These are phyloP conservation scores for Carassius gibelio DNA, from an alignment of 2,113 vertebrate species.

Conservation along the genomic window DNA sequence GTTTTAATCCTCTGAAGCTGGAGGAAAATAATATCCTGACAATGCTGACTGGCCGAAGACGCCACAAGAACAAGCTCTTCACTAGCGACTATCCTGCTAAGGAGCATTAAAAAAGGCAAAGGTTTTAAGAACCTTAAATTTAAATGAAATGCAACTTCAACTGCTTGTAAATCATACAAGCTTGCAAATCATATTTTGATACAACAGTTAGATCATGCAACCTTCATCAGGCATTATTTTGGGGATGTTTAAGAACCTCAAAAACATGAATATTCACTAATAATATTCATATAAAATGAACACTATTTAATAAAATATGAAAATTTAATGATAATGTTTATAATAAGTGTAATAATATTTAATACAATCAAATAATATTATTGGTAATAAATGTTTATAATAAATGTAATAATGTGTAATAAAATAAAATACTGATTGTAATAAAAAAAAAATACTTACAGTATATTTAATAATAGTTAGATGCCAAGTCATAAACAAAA, in stretches of 20 bases:
- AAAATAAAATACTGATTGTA: background rate
- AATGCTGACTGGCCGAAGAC: background rate
- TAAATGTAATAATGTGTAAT: background rate
- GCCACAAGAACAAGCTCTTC: background rate
- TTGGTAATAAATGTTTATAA: background rate
- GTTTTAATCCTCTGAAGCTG: background rate
- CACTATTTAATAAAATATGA: background rate
- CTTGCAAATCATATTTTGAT: background rate
- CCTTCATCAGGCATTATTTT: too few species aligned
- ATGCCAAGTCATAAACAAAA: background rate
- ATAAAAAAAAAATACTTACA: background rate
- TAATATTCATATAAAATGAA: background rate
- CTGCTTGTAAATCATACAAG: too few species aligned
- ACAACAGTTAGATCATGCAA: too few species aligned
- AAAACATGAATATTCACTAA: background rate
- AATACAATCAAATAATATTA: background rate
- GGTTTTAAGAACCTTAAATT: background rate
- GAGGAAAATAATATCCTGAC: background rate
- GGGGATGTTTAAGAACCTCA: background rate
- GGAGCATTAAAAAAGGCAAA: background rate
- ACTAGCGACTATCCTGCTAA: background rate
- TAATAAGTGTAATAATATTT: background rate
- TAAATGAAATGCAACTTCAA: background rate
- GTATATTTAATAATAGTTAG: background rate
- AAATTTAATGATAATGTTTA: background rate